These are phyloP conservation scores for Crepidodera aurea DNA, from an alignment of 2,888 invertebrate genomes.

Conservation along the genomic window DNA sequence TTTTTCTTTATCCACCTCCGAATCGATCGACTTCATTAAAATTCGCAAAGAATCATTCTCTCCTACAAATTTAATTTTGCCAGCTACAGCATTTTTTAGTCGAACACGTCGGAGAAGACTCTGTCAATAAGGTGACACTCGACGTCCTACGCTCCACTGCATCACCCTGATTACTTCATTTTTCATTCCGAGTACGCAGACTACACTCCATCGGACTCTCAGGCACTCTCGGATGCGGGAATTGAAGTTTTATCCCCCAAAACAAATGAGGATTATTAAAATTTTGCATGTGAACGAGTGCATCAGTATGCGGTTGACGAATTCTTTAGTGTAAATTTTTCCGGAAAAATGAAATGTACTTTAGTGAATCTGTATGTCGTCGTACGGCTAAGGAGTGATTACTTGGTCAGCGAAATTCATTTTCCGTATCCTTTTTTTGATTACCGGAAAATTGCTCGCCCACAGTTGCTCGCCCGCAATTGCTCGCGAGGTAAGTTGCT, in stretches of 20 bases:
- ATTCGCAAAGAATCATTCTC: slow-evolving; percentile 27
- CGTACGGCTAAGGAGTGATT: too few relatives aligned
- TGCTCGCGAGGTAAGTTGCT: too few relatives aligned
- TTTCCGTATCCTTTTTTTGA: too few relatives aligned
- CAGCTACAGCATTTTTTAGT: slow-evolving; percentile 45
- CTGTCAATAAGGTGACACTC: slow-evolving; percentile 48
- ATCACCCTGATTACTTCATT: slow-evolving; percentile 39
- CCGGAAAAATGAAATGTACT: too few relatives aligned
- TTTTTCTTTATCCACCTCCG: neutral
- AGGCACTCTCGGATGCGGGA: neutral
- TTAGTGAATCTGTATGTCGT: too few relatives aligned
- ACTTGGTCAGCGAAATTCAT: too few relatives aligned
- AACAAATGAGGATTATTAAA: slow-evolving; percentile 2
- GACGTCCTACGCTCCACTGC: slow-evolving; percentile 36
- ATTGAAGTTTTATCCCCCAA: slow-evolving; percentile 2
- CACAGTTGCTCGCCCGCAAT: too few relatives aligned
- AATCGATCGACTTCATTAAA: slow-evolving; percentile 29
- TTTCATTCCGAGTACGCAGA: slow-evolving; percentile 20
- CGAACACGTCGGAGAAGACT: slow-evolving; percentile 44
- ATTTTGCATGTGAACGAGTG: neutral
- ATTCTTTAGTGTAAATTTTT: too few relatives aligned
- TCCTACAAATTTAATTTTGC: slow-evolving; percentile 48
- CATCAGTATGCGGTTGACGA: neutral
- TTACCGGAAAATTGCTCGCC: too few relatives aligned
- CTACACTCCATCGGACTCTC: slow-evolving; percentile 3